phyloP scores from a whole-genome alignment of 2,113 vertebrate genomes.

The Echinops telfairi region DNA sequence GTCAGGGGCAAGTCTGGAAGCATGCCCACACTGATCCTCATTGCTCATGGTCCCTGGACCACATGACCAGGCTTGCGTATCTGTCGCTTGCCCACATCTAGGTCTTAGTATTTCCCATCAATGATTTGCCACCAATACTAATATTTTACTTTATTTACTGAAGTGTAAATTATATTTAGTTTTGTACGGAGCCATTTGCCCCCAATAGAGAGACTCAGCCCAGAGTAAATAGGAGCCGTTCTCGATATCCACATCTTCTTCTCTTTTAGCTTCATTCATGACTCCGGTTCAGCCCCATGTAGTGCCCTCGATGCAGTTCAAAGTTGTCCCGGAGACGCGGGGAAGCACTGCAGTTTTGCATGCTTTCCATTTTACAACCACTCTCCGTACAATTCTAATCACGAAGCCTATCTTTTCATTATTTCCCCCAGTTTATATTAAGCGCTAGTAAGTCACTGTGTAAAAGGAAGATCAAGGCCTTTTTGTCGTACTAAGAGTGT shows the following conservation, averaged over 20 bases:
- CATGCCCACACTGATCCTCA: too few relatives aligned
- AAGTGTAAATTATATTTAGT: slow-evolving; percentile 35
- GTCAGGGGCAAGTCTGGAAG: not conserved
- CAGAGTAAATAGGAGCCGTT: not conserved
- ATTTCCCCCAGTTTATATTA: slow-evolving; percentile 34
- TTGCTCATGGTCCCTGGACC: not conserved
- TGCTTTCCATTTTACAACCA: not conserved
- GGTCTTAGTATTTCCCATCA: not conserved
- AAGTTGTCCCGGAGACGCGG: not conserved
- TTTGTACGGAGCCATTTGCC: not conserved
- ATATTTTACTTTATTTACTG: slow-evolving; percentile 37
- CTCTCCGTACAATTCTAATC: not conserved
- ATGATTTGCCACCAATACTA: not conserved
- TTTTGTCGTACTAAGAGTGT: not conserved
- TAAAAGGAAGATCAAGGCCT: slow-evolving; percentile 46
- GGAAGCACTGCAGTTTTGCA: not conserved
- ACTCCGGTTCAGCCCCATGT: not conserved
- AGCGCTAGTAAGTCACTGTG: not conserved
- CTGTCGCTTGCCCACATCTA: not conserved
- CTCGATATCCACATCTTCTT: not conserved
- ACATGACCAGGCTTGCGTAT: not conserved
- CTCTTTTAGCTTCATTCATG: not conserved
- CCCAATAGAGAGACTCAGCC: not conserved
- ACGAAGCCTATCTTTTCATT: not conserved
- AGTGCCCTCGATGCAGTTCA: not conserved